Evolutionary conservation across 92 coral and sea anemone genomes (phyloP).

Genomic region (Epizoanthus rinbou): DNA sequence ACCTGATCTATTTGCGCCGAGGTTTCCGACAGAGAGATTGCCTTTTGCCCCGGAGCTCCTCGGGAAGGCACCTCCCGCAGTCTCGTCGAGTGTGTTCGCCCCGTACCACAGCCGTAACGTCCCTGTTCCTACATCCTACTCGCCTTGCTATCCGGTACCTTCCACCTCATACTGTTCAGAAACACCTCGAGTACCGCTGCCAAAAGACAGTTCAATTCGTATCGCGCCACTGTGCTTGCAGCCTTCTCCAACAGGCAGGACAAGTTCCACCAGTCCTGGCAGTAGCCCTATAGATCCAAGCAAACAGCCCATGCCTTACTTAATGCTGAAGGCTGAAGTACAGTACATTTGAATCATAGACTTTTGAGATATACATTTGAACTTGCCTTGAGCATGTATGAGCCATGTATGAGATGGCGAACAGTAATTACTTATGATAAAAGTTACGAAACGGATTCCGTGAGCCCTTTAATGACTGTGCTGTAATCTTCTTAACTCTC

Average conservation of each 20-base stretch:
- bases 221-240: conserved; percentile 29
- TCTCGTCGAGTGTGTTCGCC: conserved; percentile 37
- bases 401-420: background rate
- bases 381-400: background rate
- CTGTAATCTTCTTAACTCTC: background rate
- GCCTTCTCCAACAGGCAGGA: conserved; percentile 42
- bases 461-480: background rate
- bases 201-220: conserved; percentile 36
- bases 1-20: conserved; percentile 37
- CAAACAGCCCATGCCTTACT: conserved; percentile 52
- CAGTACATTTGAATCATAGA: conserved; percentile 52
- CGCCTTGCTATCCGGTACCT: conserved; percentile 38
- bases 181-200: conserved; percentile 27
- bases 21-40: conserved; percentile 45
- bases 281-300: conserved; percentile 15
- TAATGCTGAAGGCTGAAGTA: conserved; percentile 64
- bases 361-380: background rate
- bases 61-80: conserved; percentile 9
- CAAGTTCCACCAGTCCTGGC: conserved; percentile 28
- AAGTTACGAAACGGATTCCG: background rate
- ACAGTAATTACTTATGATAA: background rate
- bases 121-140: conserved; percentile 21
- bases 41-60: conserved; percentile 28
- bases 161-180: conserved; percentile 22
- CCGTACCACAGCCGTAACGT: conserved; percentile 34